A percentile compares a stretch with the other conserved stretches of the same genome.
Evolutionary conservation across 2,888 invertebrate species (phyloP).

Genomic region (Phortica okadai): DNA sequence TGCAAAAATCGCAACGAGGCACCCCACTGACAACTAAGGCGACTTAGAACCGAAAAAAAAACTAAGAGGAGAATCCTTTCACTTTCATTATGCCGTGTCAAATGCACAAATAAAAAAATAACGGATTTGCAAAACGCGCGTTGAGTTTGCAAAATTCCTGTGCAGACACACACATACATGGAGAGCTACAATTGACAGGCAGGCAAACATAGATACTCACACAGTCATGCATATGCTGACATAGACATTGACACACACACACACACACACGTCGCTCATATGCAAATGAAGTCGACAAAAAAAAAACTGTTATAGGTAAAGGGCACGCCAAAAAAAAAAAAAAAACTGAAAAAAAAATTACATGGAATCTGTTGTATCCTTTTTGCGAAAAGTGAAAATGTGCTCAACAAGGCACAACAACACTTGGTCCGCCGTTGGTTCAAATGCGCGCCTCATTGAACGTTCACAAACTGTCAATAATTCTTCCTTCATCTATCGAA

Average conservation of each 20-base stretch:
- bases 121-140: conserved; percentile 39
- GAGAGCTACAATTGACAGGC: conserved; percentile 9
- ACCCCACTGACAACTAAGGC: not conserved
- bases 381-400: conserved; percentile 32
- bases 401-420: not conserved
- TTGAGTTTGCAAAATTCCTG: conserved; percentile 64
- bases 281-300: conserved; percentile 59
- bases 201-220: conserved; percentile 16
- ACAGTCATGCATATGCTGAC: not conserved
- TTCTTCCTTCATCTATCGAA: conserved; percentile 22
- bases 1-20: conserved; percentile 16
- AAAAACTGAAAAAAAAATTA: not conserved
- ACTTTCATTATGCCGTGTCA: conserved; percentile 59
- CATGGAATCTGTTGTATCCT: conserved; percentile 23
- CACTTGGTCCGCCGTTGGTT: conserved; percentile 30
- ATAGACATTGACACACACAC: conserved; percentile 25
- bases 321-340: not conserved
- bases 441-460: conserved; percentile 63
- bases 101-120: conserved; percentile 9
- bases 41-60: not conserved
- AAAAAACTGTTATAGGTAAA: conserved; percentile 14
- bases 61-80: conserved; percentile 54
- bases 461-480: conserved; percentile 61
- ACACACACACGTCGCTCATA: conserved; percentile 51
- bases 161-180: conserved; percentile 43